Evolutionary conservation across 2,888 invertebrate species (phyloP), one percentile per base, ranked within the genome.

Genomic region (Amiota minor): DNA sequence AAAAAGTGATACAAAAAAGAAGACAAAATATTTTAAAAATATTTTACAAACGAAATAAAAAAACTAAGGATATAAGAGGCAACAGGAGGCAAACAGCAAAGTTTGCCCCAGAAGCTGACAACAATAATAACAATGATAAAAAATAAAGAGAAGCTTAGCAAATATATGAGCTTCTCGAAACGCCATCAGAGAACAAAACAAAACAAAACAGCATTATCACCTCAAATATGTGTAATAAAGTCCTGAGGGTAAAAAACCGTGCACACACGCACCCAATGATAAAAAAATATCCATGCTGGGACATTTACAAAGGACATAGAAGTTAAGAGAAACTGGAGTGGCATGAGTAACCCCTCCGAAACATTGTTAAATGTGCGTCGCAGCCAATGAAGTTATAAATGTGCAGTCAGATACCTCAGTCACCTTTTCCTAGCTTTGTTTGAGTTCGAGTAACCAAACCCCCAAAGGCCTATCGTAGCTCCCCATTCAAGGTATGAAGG

Each of bases 161-260:
- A 35, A 35, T 35, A 35, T 35, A 35, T 49, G 49, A 61, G 56
- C 20, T 35, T n/a, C 35, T 35, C 18, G 46, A 62, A 35, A 35
- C 62, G 9, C 16, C 62, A 62, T 62, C 35, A 62, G 67, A 45
- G 53, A 68, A 68, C 50, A 68, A 68, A 68, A 68, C 50, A 68
- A 68, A 68, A 68, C 67, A 68, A 68, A 68, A 53, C 50, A 68
- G 82, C 78, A 84, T 83, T 83, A 83, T 85, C 83, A 83, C 83
- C 83, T 83, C 82, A 86, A 83, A 83, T 85, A 81, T 85, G 85
- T 85, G 80, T 85, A 85, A 84, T 84, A 83, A 85, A 83, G 79
- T 83, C 80, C 82, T 79, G 76, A 55, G 80, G 79, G 86, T 69
- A 56, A 73, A 76, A 79, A 80, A 47, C 56, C 20, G 14, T 73